Percentiles rank a stretch among this genome's conserved stretches.
Conservation (phyloP, 1,140 invertebrate genomes). For the Scaptomyza hsui region DNA sequence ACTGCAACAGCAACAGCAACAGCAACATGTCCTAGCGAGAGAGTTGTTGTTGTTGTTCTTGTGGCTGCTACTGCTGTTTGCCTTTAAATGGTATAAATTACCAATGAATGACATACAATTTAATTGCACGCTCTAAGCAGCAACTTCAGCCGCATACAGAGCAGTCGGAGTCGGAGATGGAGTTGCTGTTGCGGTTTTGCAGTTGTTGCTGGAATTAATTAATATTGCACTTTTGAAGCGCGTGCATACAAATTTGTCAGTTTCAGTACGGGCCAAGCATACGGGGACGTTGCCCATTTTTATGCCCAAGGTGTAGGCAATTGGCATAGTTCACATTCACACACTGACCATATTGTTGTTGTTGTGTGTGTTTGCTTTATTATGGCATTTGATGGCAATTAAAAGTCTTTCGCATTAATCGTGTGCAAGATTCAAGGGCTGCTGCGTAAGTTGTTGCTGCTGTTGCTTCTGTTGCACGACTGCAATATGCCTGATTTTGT, state of each 20-base stretch:
- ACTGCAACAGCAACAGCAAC: slow-evolving; percentile 9
- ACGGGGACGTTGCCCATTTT: slow-evolving; percentile 40
- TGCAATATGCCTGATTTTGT: slow-evolving; percentile 28
- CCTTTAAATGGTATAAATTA: slow-evolving; percentile 83
- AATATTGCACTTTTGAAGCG: slow-evolving; percentile 83
- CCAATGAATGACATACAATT: slow-evolving; percentile 84
- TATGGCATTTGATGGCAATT: slow-evolving; percentile 69
- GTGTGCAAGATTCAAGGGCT: slow-evolving; percentile 41
- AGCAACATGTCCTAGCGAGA: slow-evolving; percentile 38
- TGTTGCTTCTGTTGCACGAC: not conserved
- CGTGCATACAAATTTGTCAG: slow-evolving; percentile 84
- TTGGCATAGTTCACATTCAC: slow-evolving; percentile 78
- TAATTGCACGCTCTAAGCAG: slow-evolving; percentile 77
- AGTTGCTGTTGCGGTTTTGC: slow-evolving; percentile 29
- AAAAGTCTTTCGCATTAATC: slow-evolving; percentile 66
- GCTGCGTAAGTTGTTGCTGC: slow-evolving; percentile 1
- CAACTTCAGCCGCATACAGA: slow-evolving; percentile 51
- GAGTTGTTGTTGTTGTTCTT: slow-evolving; percentile 35
- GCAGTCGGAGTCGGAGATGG: slow-evolving; percentile 51
- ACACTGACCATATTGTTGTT: not conserved
- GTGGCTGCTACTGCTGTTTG: slow-evolving; percentile 46
- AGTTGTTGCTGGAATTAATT: slow-evolving; percentile 79
- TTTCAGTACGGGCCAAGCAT: slow-evolving; percentile 21
- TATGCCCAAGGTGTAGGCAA: slow-evolving; percentile 72
- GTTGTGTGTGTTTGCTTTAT: slow-evolving; percentile 29